Evolutionary conservation across 2,888 invertebrate species (phyloP).

Genomic region (Dicyrtomina minuta): DNA sequence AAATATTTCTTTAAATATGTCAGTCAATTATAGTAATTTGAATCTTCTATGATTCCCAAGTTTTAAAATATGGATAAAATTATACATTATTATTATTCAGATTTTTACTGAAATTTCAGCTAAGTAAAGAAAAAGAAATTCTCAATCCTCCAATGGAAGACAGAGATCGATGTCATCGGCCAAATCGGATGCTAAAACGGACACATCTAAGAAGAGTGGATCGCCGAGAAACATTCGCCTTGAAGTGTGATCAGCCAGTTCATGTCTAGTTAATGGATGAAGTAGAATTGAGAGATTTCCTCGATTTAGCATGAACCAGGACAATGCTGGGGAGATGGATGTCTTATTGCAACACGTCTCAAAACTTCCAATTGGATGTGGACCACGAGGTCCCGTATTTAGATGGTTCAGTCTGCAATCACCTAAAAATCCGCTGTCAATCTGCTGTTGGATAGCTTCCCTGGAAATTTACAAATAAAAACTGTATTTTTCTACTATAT

Average conservation of each 20-base stretch:
- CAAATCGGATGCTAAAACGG: slow-evolving; percentile 39
- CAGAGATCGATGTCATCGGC: slow-evolving; percentile 43
- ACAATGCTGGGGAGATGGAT: slow-evolving; percentile 39
- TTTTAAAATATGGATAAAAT: no score
- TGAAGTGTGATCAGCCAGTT: slow-evolving; percentile 47
- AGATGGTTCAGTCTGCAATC: slow-evolving; percentile 45
- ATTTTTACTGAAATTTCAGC: no score
- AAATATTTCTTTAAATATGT: no score
- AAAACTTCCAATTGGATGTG: slow-evolving; percentile 46
- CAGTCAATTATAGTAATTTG: no score
- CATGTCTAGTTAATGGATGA: slow-evolving; percentile 47
- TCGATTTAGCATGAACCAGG: slow-evolving; percentile 49
- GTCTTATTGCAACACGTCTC: slow-evolving; percentile 52
- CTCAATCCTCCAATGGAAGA: slow-evolving; percentile 37
- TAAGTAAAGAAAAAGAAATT: no score
- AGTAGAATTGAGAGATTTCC: slow-evolving; percentile 48
- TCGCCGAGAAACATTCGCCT: slow-evolving; percentile 48
- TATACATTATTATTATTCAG: no score
- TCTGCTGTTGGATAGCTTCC: slow-evolving; percentile 40
- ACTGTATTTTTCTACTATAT: background rate
- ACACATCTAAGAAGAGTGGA: slow-evolving; percentile 39
- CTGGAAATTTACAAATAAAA: slow-evolving; percentile 23
- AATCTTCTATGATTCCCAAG: no score
- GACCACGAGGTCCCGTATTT: slow-evolving; percentile 46
- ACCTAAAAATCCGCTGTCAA: slow-evolving; percentile 42